These are phyloP conservation scores for Ceratothoa steindachneri DNA, from an alignment of 2,888 invertebrate genomes.

Conservation along the genomic window DNA sequence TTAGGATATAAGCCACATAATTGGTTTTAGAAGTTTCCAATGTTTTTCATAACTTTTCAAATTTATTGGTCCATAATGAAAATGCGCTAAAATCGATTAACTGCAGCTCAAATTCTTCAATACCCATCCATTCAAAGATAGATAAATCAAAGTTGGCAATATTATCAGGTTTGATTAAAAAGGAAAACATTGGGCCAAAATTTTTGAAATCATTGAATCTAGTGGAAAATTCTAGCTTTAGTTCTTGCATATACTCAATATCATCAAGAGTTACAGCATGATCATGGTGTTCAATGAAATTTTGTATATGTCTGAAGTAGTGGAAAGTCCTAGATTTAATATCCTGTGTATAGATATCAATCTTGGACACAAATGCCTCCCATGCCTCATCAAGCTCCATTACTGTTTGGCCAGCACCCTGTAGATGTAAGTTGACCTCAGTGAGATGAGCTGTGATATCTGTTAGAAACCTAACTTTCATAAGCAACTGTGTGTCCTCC, in stretches of 20 bases:
- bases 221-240: not conserved
- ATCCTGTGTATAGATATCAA: too few relatives aligned
- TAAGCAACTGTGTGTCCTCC: too few relatives aligned
- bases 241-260: not conserved
- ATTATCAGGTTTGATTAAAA: not conserved
- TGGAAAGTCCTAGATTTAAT: not conserved
- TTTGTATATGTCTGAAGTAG: not conserved
- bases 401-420: too few relatives aligned
- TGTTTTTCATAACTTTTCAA: not conserved
- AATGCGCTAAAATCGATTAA: not conserved
- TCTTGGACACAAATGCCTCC: too few relatives aligned
- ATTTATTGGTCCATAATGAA: not conserved
- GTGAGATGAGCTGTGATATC: too few relatives aligned
- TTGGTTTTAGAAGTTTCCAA: not conserved
- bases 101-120: not conserved
- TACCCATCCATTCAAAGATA: not conserved
- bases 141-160: not conserved
- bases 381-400: too few relatives aligned
- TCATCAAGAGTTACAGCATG: slow-evolving; percentile 1
- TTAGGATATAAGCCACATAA: not conserved
- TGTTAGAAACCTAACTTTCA: too few relatives aligned
- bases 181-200: not conserved
- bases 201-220: not conserved
- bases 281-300: too few relatives aligned
- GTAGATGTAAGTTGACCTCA: too few relatives aligned